Conservation (phyloP, 2,888 invertebrate species). For the Helleia helle region DNA sequence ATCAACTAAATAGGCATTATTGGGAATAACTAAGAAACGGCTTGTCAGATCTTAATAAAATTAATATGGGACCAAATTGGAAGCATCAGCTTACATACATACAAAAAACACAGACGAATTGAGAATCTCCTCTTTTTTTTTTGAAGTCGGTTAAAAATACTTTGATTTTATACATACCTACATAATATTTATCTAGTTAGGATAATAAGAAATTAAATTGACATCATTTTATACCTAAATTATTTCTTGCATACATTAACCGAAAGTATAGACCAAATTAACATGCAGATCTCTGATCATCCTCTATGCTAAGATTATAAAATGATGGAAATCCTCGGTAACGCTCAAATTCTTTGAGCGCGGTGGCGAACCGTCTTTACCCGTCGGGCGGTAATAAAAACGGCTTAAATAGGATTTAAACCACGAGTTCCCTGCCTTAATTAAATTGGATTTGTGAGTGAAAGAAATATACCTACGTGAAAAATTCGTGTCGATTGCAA, state of each 20-base stretch:
- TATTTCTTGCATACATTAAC: background rate
- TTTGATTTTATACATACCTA: too few relatives aligned
- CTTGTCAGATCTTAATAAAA: too few relatives aligned
- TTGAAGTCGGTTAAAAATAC: too few relatives aligned
- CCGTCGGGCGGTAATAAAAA: slow-evolving; percentile 72
- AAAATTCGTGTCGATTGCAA: slow-evolving; percentile 71
- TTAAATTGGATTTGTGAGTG: slow-evolving; percentile 72
- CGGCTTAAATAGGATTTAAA: slow-evolving; percentile 74
- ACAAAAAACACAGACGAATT: too few relatives aligned
- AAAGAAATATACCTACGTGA: slow-evolving; percentile 72
- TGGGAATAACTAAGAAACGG: too few relatives aligned
- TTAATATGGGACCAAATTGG: too few relatives aligned
- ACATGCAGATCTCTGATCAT: slow-evolving; percentile 57
- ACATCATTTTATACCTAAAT: background rate
- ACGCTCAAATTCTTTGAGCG: slow-evolving; percentile 65
- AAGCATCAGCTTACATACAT: too few relatives aligned
- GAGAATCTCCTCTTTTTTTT: too few relatives aligned
- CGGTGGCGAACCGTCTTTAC: slow-evolving; percentile 66
- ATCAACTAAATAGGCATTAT: too few relatives aligned
- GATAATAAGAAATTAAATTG: too few relatives aligned
- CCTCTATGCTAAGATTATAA: slow-evolving; percentile 56
- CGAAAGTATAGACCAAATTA: slow-evolving; percentile 42
- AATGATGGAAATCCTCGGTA: slow-evolving; percentile 58
- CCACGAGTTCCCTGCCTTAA: slow-evolving; percentile 72
- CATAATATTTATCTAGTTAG: too few relatives aligned